A percentile compares a stretch with the other conserved stretches of the same genome.
These are phyloP conservation scores for Acanthisitta chloris DNA, from an alignment of 2,113 vertebrate genomes.

Conservation along the genomic window DNA sequence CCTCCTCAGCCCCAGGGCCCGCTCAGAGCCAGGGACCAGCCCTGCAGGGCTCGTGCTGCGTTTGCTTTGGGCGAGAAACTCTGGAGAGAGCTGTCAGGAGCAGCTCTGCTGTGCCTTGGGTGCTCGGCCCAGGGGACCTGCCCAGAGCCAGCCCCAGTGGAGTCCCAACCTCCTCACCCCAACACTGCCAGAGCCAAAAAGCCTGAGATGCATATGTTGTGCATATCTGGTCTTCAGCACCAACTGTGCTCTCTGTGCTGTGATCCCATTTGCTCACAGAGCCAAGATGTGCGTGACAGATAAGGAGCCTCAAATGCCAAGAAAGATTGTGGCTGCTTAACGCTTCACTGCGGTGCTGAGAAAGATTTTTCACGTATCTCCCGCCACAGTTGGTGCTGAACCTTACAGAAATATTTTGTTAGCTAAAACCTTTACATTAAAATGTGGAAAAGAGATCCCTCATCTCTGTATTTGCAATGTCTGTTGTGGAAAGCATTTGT, in stretches of 20 bases:
- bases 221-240: neutral
- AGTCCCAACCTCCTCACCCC: neutral
- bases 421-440: neutral
- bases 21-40: neutral
- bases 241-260: neutral
- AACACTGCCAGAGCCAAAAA: neutral
- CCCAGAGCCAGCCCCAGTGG: neutral
- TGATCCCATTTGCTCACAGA: neutral
- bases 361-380: neutral
- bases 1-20: neutral
- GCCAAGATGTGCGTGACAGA: neutral
- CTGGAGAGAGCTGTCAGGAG: neutral
- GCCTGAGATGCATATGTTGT: neutral
- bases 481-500: neutral
- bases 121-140: neutral
- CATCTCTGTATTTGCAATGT: neutral
- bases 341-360: neutral
- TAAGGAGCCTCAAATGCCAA: neutral
- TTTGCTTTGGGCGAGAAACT: neutral
- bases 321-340: neutral
- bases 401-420: neutral
- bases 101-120: neutral
- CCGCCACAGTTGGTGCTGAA: neutral
- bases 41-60: rapidly evolving
- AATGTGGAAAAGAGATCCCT: neutral